These are phyloP conservation scores for Telmatherina bonti DNA, from an alignment of 2,797 vertebrate genomes.

Conservation along the genomic window DNA sequence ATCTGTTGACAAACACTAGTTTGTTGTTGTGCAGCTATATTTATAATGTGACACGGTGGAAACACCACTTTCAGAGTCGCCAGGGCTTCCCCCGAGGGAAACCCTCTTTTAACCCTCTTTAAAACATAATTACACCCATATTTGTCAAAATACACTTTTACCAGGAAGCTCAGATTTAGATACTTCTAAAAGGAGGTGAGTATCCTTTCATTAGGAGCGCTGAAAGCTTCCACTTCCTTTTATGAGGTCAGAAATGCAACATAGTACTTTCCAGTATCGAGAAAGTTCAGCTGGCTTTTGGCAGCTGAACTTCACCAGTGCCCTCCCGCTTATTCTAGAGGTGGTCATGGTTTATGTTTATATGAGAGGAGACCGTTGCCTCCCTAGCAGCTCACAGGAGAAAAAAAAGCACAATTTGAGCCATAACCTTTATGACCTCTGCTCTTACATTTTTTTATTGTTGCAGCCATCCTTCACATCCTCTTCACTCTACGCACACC, in stretches of 20 bases:
- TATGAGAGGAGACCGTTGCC: conserved; percentile 37
- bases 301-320: conserved; percentile 19
- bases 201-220: conserved; percentile 64
- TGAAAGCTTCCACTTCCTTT: conserved; percentile 32
- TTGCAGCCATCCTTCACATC: conserved; percentile 57
- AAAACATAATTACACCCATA: conserved; percentile 50
- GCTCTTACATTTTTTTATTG: conserved; percentile 54
- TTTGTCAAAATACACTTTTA: conserved; percentile 42
- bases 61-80: conserved; percentile 40
- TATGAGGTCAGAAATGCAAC: conserved; percentile 30
- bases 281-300: too few species aligned
- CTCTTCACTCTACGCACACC: conserved; percentile 48
- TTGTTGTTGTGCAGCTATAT: conserved; percentile 56
- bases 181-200: conserved; percentile 47
- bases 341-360: conserved; percentile 56
- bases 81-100: conserved; percentile 72
- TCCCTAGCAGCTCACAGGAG: conserved; percentile 42
- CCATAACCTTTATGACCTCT: conserved; percentile 63
- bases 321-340: conserved; percentile 35
- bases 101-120: conserved; percentile 40
- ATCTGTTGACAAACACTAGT: conserved; percentile 71
- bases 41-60: conserved; percentile 61
- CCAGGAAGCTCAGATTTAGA: conserved; percentile 43
- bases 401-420: conserved; percentile 50
- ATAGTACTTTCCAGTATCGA: conserved; percentile 44